Conservation (phyloP, 2,797 vertebrate species). For the Myotis planiceps region DNA sequence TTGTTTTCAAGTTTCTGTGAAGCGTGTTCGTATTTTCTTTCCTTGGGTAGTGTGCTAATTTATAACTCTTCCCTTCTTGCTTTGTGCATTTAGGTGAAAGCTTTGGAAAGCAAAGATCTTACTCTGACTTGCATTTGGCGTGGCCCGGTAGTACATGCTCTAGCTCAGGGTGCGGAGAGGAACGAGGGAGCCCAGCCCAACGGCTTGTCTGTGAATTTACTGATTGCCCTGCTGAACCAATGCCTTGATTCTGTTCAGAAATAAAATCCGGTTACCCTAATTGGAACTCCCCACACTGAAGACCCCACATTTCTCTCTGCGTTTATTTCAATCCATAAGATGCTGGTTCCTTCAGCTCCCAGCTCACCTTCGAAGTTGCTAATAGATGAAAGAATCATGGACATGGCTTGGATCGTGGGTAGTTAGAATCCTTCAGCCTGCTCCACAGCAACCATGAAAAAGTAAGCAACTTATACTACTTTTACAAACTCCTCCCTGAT, state of each 20-base stretch:
- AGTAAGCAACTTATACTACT: background rate
- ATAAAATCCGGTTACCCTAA: background rate
- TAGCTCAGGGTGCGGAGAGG: background rate
- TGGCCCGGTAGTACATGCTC: background rate
- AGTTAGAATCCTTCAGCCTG: background rate
- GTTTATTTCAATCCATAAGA: background rate
- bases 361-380: background rate
- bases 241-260: background rate
- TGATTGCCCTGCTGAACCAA: background rate
- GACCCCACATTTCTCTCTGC: background rate
- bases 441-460: background rate
- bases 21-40: background rate
- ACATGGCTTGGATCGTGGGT: background rate
- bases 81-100: background rate
- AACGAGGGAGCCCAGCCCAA: background rate
- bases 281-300: background rate
- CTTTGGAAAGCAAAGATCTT: background rate
- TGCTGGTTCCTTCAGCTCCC: background rate
- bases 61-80: background rate
- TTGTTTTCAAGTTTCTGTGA: background rate
- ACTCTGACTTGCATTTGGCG: background rate
- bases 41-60: background rate
- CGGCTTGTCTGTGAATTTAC: background rate
- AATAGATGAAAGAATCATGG: background rate
- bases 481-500: background rate